Base-by-base conservation (phyloP, 2,113 vertebrate genomes). In the Isichthys henryi region DNA sequence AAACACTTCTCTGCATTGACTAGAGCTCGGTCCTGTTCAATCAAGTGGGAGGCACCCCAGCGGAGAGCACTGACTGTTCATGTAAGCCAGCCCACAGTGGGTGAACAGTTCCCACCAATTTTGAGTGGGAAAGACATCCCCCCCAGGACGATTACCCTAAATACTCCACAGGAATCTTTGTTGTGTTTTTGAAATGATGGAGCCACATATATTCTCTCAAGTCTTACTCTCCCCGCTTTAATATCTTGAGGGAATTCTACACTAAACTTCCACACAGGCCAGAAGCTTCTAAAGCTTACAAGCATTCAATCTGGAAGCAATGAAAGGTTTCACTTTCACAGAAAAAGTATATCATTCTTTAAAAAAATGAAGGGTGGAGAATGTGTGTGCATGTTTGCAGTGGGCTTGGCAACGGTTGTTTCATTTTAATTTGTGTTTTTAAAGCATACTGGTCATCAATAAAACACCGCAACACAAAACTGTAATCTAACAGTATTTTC, bases 391-490 rank as follows among this genome's bases (percentile, higher is more conserved):
- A 7, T 80, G 74, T 80, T 80, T 80, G 31, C 35, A 77, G 74
- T 80, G 35, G 5, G 13, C 17, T 80, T 80, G 35, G 74, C 74
- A 80, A 85, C 15, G 7, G 70, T 31, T 17, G 17, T 43, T 80
- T 80, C 35, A 43, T 80, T 49, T 50, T 86, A 86, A n/a, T 91
- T 58, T 86, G 58, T 88, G 88, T 80, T 82, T 89, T 87, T 82
- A 90, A 56, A 90, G 90, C 88, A 91, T 92, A 88, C 89, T 90
- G 77, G 53, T 90, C 53, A 90, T 90, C 77, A 91, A 93, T 92
- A 92, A 93, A 89, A 90, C 84, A 82, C 43, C 43, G 31, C 74
- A 83, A 84, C 45, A 84, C 8, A n/a, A 84, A 84, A 84, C 43
- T 48, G 74, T 31, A 48, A 45, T 45, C 15, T 9, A 10, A 45